phyloP scores from a whole-genome alignment of 2,113 vertebrate species.

The Gasterosteus nipponicus region DNA sequence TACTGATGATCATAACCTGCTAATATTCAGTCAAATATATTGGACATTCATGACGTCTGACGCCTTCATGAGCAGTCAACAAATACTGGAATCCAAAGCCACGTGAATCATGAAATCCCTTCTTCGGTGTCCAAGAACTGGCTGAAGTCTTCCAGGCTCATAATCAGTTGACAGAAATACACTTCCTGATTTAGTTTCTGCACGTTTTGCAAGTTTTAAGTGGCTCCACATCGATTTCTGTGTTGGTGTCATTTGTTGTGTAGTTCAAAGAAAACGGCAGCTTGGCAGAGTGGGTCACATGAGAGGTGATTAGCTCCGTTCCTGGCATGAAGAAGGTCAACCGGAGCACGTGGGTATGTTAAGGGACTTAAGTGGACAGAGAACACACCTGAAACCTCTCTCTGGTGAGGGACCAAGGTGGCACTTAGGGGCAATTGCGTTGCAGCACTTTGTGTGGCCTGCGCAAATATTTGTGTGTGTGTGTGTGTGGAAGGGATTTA shows the following conservation, averaged over 20 bases:
- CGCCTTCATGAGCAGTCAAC: not conserved
- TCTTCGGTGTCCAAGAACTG: not conserved
- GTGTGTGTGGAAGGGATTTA: not conserved
- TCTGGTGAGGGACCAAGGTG: constrained; percentile 32
- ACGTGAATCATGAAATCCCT: not conserved
- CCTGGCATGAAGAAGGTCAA: constrained; percentile 58
- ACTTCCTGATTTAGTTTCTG: not conserved
- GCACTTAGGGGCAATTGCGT: constrained; percentile 48
- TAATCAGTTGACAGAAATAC: not conserved
- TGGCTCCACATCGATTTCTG: constrained; percentile 4
- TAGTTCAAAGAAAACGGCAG: constrained; percentile 27
- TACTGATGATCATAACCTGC: too few relatives aligned
- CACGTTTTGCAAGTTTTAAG: not conserved
- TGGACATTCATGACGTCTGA: too few relatives aligned
- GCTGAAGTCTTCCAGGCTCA: not conserved
- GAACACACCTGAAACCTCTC: constrained; percentile 33
- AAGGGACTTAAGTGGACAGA: constrained; percentile 54
- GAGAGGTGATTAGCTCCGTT: constrained; percentile 34
- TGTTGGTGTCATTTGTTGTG: constrained; percentile 14
- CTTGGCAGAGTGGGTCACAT: not conserved
- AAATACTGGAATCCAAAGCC: not conserved
- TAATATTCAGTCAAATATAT: too few relatives aligned
- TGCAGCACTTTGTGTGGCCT: constrained; percentile 31
- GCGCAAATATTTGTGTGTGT: constrained; percentile 4
- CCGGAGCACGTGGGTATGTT: constrained; percentile 51